Evolutionary conservation across 2,888 invertebrate species (phyloP).

Genomic region (Pammene fasciana): DNA sequence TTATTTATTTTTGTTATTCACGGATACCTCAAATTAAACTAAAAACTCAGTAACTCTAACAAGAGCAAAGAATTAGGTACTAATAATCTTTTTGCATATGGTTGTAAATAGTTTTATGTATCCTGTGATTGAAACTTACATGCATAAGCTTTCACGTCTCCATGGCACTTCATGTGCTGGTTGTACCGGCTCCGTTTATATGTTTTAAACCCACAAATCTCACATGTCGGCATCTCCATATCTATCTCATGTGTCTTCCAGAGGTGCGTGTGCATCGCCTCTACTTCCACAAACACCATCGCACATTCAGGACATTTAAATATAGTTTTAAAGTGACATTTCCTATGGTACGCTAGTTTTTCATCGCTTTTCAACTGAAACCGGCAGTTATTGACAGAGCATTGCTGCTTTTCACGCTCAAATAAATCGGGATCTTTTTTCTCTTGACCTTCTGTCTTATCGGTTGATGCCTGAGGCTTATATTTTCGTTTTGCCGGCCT

Average conservation of each 20-base stretch:
- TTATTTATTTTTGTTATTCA: no score
- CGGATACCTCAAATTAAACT: no score
- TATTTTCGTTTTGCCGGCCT: slow-evolving; percentile 13
- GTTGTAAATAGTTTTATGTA: background rate
- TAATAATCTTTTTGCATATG: no score
- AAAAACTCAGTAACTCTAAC: no score
- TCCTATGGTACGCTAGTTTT: slow-evolving; percentile 85
- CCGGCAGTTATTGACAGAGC: slow-evolving; percentile 82
- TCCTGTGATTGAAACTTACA: slow-evolving; percentile 67
- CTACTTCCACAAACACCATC: slow-evolving; percentile 82
- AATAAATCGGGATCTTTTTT: background rate
- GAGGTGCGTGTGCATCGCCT: slow-evolving; percentile 88
- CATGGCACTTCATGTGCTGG: slow-evolving; percentile 90
- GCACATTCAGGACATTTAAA: slow-evolving; percentile 87
- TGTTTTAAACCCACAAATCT: slow-evolving; percentile 89
- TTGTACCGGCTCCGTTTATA: slow-evolving; percentile 87
- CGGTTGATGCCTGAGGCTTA: background rate
- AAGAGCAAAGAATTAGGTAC: no score
- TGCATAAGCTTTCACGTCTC: slow-evolving; percentile 83
- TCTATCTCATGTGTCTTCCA: slow-evolving; percentile 91
- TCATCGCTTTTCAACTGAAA: slow-evolving; percentile 82
- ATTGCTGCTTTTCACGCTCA: slow-evolving; percentile 59
- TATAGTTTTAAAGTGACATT: slow-evolving; percentile 82
- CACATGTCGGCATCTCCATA: slow-evolving; percentile 90
- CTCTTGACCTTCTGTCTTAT: slow-evolving; percentile 44